A percentile compares a stretch with the other conserved stretches of the same genome.
Evolutionary conservation across 1,140 invertebrate genomes (phyloP).

Genomic region (Nebria ingens): DNA sequence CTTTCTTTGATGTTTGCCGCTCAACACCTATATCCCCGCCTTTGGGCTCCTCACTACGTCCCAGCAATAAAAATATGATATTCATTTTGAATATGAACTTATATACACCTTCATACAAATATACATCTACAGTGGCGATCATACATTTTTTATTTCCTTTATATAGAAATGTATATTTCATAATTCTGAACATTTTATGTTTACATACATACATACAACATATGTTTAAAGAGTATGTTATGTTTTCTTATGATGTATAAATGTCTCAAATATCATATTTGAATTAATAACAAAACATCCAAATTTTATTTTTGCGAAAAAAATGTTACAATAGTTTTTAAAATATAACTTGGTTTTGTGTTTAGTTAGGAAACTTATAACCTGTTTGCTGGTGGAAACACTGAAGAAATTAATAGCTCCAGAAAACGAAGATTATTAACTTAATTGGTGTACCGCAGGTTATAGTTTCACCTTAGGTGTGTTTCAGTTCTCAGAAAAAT

Average conservation of each 20-base stretch:
- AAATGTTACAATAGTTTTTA: not conserved
- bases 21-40: not conserved
- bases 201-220: too few species aligned
- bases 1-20: constrained; percentile 4
- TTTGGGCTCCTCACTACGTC: not conserved
- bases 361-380: too few species aligned
- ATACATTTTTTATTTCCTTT: too few species aligned
- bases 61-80: not conserved
- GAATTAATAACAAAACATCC: not conserved
- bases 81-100: not conserved
- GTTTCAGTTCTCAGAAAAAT: not conserved
- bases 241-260: too few species aligned
- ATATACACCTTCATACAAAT: not conserved
- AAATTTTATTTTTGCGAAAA: not conserved
- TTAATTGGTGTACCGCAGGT: not conserved
- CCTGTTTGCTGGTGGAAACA: too few species aligned
- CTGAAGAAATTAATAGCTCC: not conserved
- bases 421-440: not conserved
- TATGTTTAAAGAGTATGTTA: too few species aligned
- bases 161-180: too few species aligned
- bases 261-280: not conserved
- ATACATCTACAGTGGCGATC: too few species aligned
- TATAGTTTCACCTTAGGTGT: not conserved
- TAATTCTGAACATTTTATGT: too few species aligned
- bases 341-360: too few species aligned